Conservation (phyloP, 2,797 vertebrate species). For the Nannoperca obscura region DNA sequence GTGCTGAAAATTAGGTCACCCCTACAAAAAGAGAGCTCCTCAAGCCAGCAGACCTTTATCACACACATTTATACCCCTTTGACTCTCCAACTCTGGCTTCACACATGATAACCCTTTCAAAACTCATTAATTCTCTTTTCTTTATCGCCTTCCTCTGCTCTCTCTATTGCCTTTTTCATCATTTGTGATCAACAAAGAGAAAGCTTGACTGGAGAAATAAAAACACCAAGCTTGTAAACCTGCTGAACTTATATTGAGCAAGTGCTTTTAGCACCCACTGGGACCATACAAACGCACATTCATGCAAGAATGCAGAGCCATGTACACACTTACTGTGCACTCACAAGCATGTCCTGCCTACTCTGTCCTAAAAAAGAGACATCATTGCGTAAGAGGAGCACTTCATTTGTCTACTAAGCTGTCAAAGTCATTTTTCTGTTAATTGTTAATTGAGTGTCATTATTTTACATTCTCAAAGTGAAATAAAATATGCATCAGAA, state of each 20-base stretch:
- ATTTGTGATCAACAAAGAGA: constrained; percentile 24
- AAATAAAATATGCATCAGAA: not conserved
- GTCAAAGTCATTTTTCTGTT: not conserved
- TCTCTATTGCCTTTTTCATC: not conserved
- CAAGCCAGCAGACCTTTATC: constrained; percentile 34
- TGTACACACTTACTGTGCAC: not conserved
- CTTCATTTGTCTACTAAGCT: not conserved
- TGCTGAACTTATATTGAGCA: constrained; percentile 24
- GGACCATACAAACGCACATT: not conserved
- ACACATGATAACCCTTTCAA: constrained; percentile 34
- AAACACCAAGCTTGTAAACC: constrained; percentile 26
- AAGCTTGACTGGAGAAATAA: constrained; percentile 31
- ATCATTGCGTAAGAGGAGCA: not conserved
- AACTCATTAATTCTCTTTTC: constrained; percentile 28
- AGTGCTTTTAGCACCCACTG: constrained; percentile 5
- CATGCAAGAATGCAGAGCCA: not conserved
- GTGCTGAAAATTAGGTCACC: constrained; percentile 28
- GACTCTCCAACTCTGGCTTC: constrained; percentile 20
- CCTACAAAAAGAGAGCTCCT: constrained; percentile 15
- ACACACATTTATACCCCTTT: constrained; percentile 24
- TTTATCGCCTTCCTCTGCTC: not conserved
- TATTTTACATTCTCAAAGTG: not conserved
- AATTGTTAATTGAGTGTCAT: not conserved
- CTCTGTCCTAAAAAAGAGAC: not conserved
- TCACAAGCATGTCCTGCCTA: not conserved